A percentile compares a stretch with the other conserved stretches of the same genome.
Evolutionary conservation across 37 sponge, comb jelly and placozoan genomes (phyloP).

Genomic region (Agelas oroides): DNA sequence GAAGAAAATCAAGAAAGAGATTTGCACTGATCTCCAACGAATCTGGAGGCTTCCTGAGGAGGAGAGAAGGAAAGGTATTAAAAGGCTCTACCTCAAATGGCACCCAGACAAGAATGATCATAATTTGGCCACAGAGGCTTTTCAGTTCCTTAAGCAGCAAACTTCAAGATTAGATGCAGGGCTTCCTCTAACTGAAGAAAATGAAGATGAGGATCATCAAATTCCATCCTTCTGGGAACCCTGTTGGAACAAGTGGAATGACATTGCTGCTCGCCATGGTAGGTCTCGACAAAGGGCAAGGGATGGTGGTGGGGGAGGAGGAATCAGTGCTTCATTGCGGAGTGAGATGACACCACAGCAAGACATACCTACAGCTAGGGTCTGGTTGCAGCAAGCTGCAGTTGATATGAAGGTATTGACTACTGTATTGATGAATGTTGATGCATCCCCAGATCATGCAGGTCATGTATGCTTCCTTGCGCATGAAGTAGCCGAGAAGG

Average conservation of each 20-base stretch:
- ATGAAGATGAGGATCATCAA: not conserved
- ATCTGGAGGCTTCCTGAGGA: constrained; percentile 44
- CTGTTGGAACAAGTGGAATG: constrained; percentile 1
- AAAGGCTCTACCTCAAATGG: constrained; percentile 56
- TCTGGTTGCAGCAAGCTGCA: not conserved
- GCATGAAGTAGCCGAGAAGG: constrained; percentile 31
- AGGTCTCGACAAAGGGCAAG: not conserved
- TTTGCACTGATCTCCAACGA: constrained; percentile 30
- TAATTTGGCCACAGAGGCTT: constrained; percentile 38
- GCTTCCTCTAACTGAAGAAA: constrained; percentile 4
- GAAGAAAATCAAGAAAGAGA: not conserved
- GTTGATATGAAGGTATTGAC: not conserved
- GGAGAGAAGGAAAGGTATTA: constrained; percentile 23
- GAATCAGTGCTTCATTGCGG: not conserved
- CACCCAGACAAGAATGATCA: constrained; percentile 66
- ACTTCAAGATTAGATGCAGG: constrained; percentile 19
- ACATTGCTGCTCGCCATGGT: constrained; percentile 10
- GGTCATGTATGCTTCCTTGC: constrained; percentile 23
- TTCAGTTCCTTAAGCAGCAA: constrained; percentile 45
- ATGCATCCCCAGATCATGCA: not conserved
- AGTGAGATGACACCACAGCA: too few relatives aligned
- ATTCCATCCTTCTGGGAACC: too few relatives aligned
- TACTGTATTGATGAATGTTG: not conserved
- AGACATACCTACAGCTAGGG: constrained; percentile 20
- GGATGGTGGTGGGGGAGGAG: constrained; percentile 18